A percentile compares a stretch with the other conserved stretches of the same genome.
These are phyloP conservation scores for Sphaeridia pumilis DNA, from an alignment of 2,888 invertebrate genomes.

Conservation along the genomic window DNA sequence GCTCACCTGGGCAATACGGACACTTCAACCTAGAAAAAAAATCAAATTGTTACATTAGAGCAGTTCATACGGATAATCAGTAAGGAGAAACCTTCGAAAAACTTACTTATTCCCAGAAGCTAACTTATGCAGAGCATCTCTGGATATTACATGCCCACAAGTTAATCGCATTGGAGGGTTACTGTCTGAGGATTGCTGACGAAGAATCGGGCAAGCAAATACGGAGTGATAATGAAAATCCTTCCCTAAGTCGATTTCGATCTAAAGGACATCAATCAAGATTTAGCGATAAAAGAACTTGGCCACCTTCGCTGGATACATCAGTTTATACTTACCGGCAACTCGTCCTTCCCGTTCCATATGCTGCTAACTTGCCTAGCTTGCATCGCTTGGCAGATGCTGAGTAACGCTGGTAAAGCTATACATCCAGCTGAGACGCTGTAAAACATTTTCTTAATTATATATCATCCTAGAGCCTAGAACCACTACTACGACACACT, in stretches of 20 bases:
- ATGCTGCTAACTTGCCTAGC: constrained; percentile 80
- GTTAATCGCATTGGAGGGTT: constrained; percentile 96
- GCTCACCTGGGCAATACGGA: constrained; percentile 97
- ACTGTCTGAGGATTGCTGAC: constrained; percentile 87
- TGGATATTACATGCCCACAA: constrained; percentile 96
- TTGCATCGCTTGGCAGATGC: constrained; percentile 84
- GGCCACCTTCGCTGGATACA: not conserved
- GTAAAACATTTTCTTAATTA: too few species aligned
- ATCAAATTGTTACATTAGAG: not conserved
- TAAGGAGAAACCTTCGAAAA: not conserved
- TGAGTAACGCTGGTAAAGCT: constrained; percentile 85
- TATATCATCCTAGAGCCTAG: not conserved
- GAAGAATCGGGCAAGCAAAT: constrained; percentile 95
- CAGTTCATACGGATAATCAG: not conserved
- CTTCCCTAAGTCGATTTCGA: constrained; percentile 85
- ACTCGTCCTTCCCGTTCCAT: constrained; percentile 89
- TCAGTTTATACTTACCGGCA: constrained; percentile 78
- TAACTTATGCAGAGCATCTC: constrained; percentile 91
- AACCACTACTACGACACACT: not conserved
- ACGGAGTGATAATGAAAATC: constrained; percentile 92
- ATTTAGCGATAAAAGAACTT: not conserved
- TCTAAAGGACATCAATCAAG: constrained; percentile 46
- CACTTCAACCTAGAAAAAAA: constrained; percentile 76
- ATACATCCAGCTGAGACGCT: constrained; percentile 84
- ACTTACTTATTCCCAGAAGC: constrained; percentile 81